A percentile compares a stretch with the other conserved stretches of the same genome.
Evolutionary conservation across 2,113 vertebrate genomes (phyloP).

Genomic region (Gnathonemus echidnorhynchus): DNA sequence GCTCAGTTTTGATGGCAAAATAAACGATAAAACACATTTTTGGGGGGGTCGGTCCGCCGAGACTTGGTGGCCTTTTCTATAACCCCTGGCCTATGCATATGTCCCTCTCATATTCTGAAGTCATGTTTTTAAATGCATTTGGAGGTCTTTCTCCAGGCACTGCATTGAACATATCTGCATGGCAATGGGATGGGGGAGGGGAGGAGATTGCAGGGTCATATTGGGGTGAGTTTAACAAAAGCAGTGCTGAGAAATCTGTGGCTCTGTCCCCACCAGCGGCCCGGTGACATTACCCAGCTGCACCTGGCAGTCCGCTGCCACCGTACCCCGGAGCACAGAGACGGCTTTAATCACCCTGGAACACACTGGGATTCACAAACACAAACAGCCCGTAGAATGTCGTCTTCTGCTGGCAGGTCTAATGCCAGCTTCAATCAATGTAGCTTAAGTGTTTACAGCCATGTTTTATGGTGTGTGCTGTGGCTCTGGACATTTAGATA

Average conservation of each 20-base stretch:
- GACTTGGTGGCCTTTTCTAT: not conserved
- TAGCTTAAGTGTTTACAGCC: not conserved
- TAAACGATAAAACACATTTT: not conserved
- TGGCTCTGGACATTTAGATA: not conserved
- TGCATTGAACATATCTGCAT: not conserved
- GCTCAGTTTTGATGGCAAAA: not conserved
- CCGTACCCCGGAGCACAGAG: not conserved
- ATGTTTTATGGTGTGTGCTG: not conserved
- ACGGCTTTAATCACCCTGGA: not conserved
- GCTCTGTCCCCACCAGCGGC: not conserved
- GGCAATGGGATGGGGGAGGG: not conserved
- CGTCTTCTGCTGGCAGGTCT: not conserved
- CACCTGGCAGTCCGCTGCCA: not conserved
- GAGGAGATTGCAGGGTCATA: not conserved
- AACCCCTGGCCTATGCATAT: not conserved
- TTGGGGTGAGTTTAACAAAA: not conserved
- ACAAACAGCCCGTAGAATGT: not conserved
- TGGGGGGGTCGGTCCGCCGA: not conserved
- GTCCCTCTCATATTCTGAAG: not conserved
- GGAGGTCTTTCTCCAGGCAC: not conserved
- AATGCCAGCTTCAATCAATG: not conserved
- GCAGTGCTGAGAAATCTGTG: not conserved
- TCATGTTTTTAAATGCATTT: not conserved
- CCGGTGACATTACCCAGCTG: not conserved
- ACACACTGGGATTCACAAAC: not conserved